Evolutionary conservation across 1,140 invertebrate species (phyloP), one percentile per base, ranked within the genome.

Genomic region (Polypedilum vanderplanki): DNA sequence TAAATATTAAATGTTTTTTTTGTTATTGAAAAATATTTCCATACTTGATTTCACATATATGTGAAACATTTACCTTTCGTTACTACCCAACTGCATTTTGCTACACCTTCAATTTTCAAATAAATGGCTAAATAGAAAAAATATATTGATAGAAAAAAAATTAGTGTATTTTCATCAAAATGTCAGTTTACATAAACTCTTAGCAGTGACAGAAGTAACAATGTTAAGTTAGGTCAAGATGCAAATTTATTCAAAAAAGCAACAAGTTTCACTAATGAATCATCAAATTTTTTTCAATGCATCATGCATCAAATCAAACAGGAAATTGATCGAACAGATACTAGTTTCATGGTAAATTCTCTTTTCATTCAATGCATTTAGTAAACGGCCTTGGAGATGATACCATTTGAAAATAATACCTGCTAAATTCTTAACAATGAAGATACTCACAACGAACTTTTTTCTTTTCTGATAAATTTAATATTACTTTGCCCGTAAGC

Each of bases 401-500:
- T 57, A 15, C 46, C 10, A 57, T 15, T 57, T 12, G 12, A n/a
- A 12, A 57, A 15, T 8, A 57, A 15, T 57, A 12, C 10, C 17
- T 65, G 40, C 18, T 24, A 67, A 33, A 33, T 33, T 33, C 5
- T 33, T 33, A 33, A 33, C 24, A 33, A 33, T 33, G 24, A 33
- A 33, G 5, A 33, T 33, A 33, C 18, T 57, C 22, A 40, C 64
- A 18, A n/a, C 74, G 74, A 64, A 75, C 18, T 24, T 57, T 75
- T 40, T 75, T 75, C 22, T 24, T 64, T 33, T 75, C 46, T 4
- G 41, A 12, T n/a, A 75, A 67, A 57, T 8, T 65, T 33, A 75
- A 65, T 18, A 57, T 41, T 1, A 65, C 76, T 20, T 70, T 76
- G 1, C 75, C 75, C 64, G 22, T 75, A 5, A 74, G 5, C n/a